Percentiles rank a stretch among this genome's conserved stretches.
Conservation (phyloP, 2,888 invertebrate genomes). For the Drosophila niveifrons region DNA sequence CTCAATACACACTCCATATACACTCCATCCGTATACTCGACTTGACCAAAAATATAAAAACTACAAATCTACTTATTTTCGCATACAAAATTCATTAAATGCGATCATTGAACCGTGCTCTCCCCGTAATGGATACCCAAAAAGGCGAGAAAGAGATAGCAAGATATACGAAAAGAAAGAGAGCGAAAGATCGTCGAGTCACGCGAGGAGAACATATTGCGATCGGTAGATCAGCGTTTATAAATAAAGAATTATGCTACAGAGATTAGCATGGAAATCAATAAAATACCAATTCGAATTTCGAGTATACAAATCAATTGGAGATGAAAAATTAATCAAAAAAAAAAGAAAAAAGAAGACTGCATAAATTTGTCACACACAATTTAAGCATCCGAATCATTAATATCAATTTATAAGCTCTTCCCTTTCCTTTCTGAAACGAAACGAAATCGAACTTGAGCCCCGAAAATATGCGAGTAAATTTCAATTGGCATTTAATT, state of each 20-base stretch:
- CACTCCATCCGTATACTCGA: conserved; percentile 45
- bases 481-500: conserved; percentile 80
- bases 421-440: conserved; percentile 16
- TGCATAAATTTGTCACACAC: conserved; percentile 70
- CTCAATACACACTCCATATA: conserved; percentile 21
- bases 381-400: conserved; percentile 59
- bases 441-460: conserved; percentile 24
- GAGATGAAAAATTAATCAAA: conserved; percentile 66
- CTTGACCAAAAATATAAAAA: conserved; percentile 57
- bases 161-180: not conserved
- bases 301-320: conserved; percentile 40
- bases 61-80: conserved; percentile 79
- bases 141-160: conserved; percentile 7
- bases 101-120: conserved; percentile 74
- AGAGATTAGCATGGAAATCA: conserved; percentile 59
- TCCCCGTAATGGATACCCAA: conserved; percentile 53
- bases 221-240: conserved; percentile 58
- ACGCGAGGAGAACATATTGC: conserved; percentile 26
- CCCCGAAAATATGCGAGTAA: conserved; percentile 39
- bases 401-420: conserved; percentile 70
- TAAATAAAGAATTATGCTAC: conserved; percentile 65
- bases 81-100: conserved; percentile 80
- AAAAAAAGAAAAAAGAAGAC: conserved; percentile 33
- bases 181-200: conserved; percentile 15
- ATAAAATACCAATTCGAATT: conserved; percentile 25